Evolutionary conservation across 2,797 vertebrate species (phyloP), one percentile per base, ranked within the genome.

Genomic region (Darevskia nairensis): DNA sequence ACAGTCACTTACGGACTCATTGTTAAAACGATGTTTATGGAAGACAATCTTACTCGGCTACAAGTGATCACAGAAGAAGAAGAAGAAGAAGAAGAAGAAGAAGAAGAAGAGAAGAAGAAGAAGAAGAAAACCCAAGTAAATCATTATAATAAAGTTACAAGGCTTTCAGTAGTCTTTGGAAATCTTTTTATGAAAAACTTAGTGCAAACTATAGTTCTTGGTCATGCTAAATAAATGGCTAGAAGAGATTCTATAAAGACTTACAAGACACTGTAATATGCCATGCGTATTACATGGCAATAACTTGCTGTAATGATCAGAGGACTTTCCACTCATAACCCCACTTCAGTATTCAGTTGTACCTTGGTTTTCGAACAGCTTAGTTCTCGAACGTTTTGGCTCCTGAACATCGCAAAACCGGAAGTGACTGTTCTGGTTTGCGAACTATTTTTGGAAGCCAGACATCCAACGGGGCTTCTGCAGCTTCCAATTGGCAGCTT

Each of bases 81-180:
- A 29, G 23, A 0, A 68, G 59, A 61, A 10, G 11, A 64, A 35
- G 35, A 35, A 35, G 35, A 35, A 35, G 35, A 35, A 35, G 35
- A 35, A 3, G 35, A 35, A 35, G 35, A 35, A 35, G 35, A 35
- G n/a, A 61, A 35, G 35, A 35, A 35, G 35, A 35, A 35, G 35
- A 35, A 35, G 35, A 35, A 3, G 32, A 55, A 46, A 50, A n/a
- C 1, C 13, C 21, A n/a, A 79, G 81, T 86, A 91, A 87, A 39
- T 32, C 39, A 90, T 46, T 55, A 1, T 19, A 87, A 90, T 39
- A 82, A 88, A 82, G 83, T 74, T 50, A 76, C 17, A 85, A 76
- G 88, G 72, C 7, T 68, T 84, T 84, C 72, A 88, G 39, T 1
- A n/a, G 29, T 80, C 61, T 69, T 86, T 39, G 71, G 80, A 3